Base-by-base conservation (phyloP, 2,113 vertebrate genomes). In the Spea multiplicata region DNA sequence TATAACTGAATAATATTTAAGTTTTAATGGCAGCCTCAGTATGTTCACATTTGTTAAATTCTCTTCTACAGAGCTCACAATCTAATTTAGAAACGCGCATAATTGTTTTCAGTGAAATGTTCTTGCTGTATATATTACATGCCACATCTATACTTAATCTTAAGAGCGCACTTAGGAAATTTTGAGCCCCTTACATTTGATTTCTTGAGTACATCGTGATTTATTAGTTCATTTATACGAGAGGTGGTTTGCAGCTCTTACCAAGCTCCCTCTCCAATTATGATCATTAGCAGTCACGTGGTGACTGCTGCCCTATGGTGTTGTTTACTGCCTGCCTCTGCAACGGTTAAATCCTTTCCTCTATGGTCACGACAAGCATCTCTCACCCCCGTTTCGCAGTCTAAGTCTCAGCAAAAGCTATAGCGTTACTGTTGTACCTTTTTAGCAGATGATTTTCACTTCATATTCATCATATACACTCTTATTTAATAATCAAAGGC, bases 401-500 rank as follows among this genome's bases (percentile, higher is more conserved):
- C 55, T 12, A 13, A 5, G 1, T 59, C 12, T 59, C 5, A 53
- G 8, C 10, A 59, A 59, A 59, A 13, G 55, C 10, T 13, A 9
- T 13, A 59, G 55, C 14, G 55, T 59, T 59, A 59, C 55, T 13
- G 55, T 9, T 4, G 4, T 59, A 52, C 9, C 50, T 30, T 30
- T 30, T 30, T 30, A 30, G 30, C 30, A 30, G 30, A 14, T 70
- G 48, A 16, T 7, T 17, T 17, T 49, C 14, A 50, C 6, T 17
- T 14, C 47, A 50, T 49, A 70, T 70, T 70, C 46, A 68, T 48
- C 66, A 70, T 49, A 49, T 14, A 7, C 67, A 16, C 14, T 70
- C 67, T 50, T 50, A 50, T 50, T 70, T 50, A 70, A 70, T 70
- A 70, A 50, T 4, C 14, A 50, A 70, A 70, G 46, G 48, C 50